These are phyloP conservation scores for Abrostola triplasia DNA, from an alignment of 2,888 invertebrate genomes.

Conservation along the genomic window DNA sequence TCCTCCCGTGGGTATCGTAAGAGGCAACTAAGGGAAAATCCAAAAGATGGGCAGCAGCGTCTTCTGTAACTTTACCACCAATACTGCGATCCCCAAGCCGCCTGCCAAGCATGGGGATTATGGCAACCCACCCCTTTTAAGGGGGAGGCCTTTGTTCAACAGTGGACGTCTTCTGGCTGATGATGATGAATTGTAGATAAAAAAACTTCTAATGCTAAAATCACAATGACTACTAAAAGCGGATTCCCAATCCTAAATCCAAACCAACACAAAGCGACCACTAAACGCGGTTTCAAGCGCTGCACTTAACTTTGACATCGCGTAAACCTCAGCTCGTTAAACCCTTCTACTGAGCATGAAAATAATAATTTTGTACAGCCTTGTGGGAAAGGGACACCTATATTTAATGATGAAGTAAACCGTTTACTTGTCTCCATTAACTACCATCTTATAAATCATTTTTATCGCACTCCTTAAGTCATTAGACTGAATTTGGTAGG, in stretches of 20 bases:
- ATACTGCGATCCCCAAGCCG: too few relatives aligned
- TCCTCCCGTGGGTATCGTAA: too few relatives aligned
- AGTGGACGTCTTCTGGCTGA: too few relatives aligned
- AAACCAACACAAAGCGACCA: neutral
- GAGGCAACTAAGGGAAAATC: too few relatives aligned
- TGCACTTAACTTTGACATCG: constrained; percentile 28
- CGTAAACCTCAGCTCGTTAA: constrained; percentile 37
- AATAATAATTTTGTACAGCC: constrained; percentile 16
- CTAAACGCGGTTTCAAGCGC: constrained; percentile 16
- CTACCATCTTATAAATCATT: constrained; percentile 74
- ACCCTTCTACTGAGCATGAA: constrained; percentile 29
- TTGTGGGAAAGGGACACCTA: constrained; percentile 16
- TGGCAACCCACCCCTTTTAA: too few relatives aligned
- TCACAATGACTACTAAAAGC: neutral
- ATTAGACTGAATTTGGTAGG: constrained; percentile 57
- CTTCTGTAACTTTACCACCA: too few relatives aligned
- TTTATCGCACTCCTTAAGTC: constrained; percentile 68
- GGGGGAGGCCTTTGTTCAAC: too few relatives aligned
- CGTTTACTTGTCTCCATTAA: constrained; percentile 57
- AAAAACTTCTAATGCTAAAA: neutral
- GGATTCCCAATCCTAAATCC: neutral
- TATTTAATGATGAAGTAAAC: constrained; percentile 42
- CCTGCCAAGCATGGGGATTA: too few relatives aligned
- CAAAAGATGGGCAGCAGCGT: too few relatives aligned
- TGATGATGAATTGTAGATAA: too few relatives aligned